phyloP scores from a whole-genome alignment of 2,888 invertebrate genomes.

The Noctuana brunneofusca region DNA sequence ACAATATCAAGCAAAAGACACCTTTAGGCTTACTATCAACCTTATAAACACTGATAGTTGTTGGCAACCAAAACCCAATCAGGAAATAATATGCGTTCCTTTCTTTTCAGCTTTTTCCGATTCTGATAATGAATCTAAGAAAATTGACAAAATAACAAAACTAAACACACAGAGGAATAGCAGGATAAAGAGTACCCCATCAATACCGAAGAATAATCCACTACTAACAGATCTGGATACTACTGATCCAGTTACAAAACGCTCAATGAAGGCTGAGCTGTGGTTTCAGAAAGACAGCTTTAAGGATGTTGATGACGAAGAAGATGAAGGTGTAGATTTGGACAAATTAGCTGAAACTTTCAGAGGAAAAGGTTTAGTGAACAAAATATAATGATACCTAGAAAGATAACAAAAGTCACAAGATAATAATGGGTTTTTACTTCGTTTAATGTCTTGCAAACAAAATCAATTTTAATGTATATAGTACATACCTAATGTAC shows the following conservation, averaged over 20 bases:
- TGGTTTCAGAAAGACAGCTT: slow-evolving; percentile 95
- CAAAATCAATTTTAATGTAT: too few species aligned
- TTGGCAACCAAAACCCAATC: too few species aligned
- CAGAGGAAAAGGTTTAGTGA: slow-evolving; percentile 85
- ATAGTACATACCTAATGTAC: too few species aligned
- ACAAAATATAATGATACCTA: too few species aligned
- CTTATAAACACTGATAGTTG: too few species aligned
- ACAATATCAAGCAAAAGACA: too few species aligned
- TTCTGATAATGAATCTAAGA: slow-evolving; percentile 80
- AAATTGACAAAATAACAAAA: slow-evolving; percentile 68
- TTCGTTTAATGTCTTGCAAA: too few species aligned
- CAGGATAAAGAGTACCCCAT: slow-evolving; percentile 50
- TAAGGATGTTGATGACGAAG: slow-evolving; percentile 90
- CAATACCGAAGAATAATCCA: slow-evolving; percentile 83
- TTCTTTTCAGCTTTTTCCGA: slow-evolving; percentile 84
- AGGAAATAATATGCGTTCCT: not conserved
- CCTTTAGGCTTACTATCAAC: too few species aligned
- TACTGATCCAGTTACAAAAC: slow-evolving; percentile 87
- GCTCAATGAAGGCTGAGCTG: slow-evolving; percentile 90
- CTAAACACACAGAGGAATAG: slow-evolving; percentile 69
- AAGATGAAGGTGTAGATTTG: slow-evolving; percentile 94
- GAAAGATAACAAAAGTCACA: too few species aligned
- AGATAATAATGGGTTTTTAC: too few species aligned
- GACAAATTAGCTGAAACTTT: slow-evolving; percentile 85
- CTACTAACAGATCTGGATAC: slow-evolving; percentile 91